Evolutionary conservation across 2,888 invertebrate genomes (phyloP).

Genomic region (Macaria notata): DNA sequence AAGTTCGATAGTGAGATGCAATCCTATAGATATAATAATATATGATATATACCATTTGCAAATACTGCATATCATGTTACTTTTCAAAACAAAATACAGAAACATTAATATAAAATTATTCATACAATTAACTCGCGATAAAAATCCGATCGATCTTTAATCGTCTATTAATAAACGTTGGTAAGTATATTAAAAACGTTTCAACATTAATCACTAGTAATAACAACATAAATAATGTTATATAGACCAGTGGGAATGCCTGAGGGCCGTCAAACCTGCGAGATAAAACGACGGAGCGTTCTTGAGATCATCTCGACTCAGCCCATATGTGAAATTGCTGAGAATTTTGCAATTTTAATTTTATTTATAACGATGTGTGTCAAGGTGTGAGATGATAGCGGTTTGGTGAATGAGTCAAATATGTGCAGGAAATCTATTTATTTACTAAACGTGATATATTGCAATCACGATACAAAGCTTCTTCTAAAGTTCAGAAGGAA

Average conservation of each 20-base stretch:
- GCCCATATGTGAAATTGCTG: conserved; percentile 80
- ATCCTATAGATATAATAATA: no score
- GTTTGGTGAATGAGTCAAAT: conserved; percentile 1
- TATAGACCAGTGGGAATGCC: conserved; percentile 66
- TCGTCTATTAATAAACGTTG: conserved; percentile 25
- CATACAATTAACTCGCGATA: no score
- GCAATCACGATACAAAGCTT: no score
- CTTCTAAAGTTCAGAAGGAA: no score
- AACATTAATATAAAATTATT: no score
- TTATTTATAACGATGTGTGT: conserved; percentile 70
- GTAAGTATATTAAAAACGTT: conserved; percentile 53
- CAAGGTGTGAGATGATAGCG: conserved; percentile 42
- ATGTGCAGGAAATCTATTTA: no score
- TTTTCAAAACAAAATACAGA: no score
- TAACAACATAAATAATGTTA: conserved; percentile 76
- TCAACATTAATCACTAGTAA: conserved; percentile 73
- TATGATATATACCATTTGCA: no score
- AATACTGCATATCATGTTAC: no score
- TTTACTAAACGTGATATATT: no score
- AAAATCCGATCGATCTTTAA: no score
- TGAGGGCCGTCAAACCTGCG: conserved; percentile 65
- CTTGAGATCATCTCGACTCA: conserved; percentile 70
- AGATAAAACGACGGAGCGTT: conserved; percentile 61
- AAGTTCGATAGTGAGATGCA: no score
- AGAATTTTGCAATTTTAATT: conserved; percentile 81